Evolutionary conservation across 2,797 vertebrate species (phyloP).

Genomic region (Danio aesculapii): DNA sequence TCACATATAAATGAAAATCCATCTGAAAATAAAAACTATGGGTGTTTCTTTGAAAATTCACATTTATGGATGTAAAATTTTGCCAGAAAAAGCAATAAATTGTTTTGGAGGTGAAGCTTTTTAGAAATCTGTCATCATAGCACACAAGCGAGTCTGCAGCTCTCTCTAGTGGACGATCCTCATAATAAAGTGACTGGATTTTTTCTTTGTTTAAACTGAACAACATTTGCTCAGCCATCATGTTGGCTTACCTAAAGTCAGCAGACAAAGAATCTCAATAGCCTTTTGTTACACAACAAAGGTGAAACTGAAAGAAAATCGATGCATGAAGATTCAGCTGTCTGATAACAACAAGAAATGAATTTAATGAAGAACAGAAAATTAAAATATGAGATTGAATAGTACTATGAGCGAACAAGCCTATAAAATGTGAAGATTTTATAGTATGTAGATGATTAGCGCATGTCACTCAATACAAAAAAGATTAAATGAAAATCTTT

Average conservation of each 20-base stretch:
- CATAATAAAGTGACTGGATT: background rate
- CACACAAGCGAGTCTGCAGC: slow-evolving; percentile 7
- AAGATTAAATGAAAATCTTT: too few species aligned
- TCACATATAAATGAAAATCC: too few species aligned
- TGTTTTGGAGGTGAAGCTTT: background rate
- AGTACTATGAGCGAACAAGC: background rate
- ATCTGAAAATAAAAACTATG: too few species aligned
- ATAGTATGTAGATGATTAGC: background rate
- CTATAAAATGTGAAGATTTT: background rate
- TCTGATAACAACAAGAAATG: background rate
- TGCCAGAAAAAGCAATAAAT: too few species aligned
- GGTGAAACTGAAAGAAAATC: slow-evolving; percentile 3
- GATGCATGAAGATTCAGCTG: background rate
- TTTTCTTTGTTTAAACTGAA: background rate
- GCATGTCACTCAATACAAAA: background rate
- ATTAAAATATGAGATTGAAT: background rate
- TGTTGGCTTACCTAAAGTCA: slow-evolving; percentile 10
- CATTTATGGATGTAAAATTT: too few species aligned
- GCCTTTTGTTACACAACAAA: slow-evolving; percentile 14
- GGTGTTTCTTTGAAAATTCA: too few species aligned
- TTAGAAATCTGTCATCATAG: background rate
- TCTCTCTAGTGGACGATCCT: slow-evolving; percentile 24
- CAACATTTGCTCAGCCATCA: slow-evolving; percentile 1
- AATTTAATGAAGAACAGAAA: background rate
- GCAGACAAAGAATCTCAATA: slow-evolving; percentile 7